These are phyloP conservation scores for Athrips mouffetella DNA, from an alignment of 2,888 invertebrate species.

Conservation along the genomic window DNA sequence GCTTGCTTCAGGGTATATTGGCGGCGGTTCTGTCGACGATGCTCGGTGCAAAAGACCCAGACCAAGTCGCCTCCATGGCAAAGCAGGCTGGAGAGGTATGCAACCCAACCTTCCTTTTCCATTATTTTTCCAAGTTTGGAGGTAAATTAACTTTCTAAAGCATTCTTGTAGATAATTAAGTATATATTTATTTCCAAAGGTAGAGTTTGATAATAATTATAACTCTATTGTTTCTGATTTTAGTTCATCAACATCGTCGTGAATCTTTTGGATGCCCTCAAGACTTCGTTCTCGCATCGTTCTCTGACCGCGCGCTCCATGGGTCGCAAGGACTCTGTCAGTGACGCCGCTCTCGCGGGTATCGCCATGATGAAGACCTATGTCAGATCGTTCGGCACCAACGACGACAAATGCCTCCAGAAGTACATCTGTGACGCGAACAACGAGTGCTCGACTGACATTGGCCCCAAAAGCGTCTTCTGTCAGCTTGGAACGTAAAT, in stretches of 20 bases:
- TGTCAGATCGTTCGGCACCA: conserved; percentile 86
- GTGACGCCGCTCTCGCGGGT: conserved; percentile 92
- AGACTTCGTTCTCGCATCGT: conserved; percentile 95
- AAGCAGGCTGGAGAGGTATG: conserved; percentile 97
- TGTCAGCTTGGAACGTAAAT: conserved; percentile 96
- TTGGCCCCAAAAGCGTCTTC: conserved; percentile 90
- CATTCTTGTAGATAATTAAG: not conserved
- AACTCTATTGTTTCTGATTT: conserved; percentile 19
- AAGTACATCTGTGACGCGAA: conserved; percentile 94
- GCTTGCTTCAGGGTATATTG: conserved; percentile 91
- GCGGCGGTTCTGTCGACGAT: conserved; percentile 93
- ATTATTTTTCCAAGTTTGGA: conserved; percentile 31
- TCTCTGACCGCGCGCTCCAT: conserved; percentile 90
- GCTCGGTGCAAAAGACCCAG: conserved; percentile 94
- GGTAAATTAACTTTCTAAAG: not conserved
- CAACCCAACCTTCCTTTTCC: conserved; percentile 68
- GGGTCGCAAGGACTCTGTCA: conserved; percentile 92
- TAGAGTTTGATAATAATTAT: not conserved
- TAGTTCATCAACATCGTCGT: conserved; percentile 96
- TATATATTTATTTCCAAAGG: not conserved
- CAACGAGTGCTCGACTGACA: conserved; percentile 89
- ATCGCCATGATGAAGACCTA: conserved; percentile 94
- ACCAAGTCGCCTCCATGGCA: conserved; percentile 95
- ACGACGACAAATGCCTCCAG: conserved; percentile 90
- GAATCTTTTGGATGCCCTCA: conserved; percentile 92